phyloP scores from a whole-genome alignment of 2,113 vertebrate species.

The Cinclus cinclus region DNA sequence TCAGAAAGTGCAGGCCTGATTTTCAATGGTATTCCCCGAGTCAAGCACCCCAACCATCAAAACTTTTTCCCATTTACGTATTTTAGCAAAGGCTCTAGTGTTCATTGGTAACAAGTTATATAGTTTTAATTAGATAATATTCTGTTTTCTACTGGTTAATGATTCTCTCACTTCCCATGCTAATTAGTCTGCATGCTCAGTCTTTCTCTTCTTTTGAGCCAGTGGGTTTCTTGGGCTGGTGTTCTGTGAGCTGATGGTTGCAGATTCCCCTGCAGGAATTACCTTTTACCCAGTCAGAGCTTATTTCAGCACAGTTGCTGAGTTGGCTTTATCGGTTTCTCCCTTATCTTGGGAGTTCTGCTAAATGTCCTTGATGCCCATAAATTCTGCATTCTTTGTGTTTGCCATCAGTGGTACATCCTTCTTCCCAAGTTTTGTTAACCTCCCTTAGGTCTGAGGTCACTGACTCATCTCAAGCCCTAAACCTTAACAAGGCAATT shows the following conservation, averaged over 20 bases:
- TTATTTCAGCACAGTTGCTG: background rate
- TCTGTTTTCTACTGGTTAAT: background rate
- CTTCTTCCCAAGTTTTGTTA: background rate
- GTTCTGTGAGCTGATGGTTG: rapidly evolving
- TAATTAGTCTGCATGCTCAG: background rate
- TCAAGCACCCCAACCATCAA: too few relatives aligned
- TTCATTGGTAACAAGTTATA: background rate
- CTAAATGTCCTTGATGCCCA: background rate
- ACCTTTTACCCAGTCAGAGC: background rate
- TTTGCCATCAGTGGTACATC: background rate
- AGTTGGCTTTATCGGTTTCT: background rate
- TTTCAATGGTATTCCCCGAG: background rate
- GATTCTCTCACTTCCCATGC: rapidly evolving
- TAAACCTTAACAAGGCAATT: background rate
- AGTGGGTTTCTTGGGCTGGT: background rate
- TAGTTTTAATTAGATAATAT: too few relatives aligned
- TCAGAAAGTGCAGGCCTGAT: background rate
- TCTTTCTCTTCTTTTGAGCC: background rate
- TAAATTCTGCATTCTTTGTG: background rate
- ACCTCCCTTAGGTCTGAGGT: background rate
- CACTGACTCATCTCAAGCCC: background rate
- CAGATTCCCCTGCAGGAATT: background rate
- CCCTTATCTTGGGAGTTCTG: background rate
- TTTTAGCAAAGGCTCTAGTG: background rate
- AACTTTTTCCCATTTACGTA: background rate